Conservation (phyloP, 2,797 vertebrate species). For the Coregonus suidteri region DNA sequence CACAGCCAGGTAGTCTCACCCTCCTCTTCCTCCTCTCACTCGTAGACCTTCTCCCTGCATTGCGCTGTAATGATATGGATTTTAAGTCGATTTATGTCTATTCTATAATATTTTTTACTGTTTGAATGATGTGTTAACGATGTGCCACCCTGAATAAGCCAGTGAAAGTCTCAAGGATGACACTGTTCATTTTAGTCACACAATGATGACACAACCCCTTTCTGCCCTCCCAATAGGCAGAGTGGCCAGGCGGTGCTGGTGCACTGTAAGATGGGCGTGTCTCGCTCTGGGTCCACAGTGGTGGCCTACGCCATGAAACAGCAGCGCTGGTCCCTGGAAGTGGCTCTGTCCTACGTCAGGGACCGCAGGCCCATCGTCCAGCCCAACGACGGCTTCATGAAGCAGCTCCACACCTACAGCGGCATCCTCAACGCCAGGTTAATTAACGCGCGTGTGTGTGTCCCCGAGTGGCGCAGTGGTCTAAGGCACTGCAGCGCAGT, state of each 20-base stretch:
- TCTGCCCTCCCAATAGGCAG: constrained; percentile 63
- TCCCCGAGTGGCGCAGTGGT: no score
- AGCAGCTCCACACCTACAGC: constrained; percentile 91
- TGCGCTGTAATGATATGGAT: neutral
- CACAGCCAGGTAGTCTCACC: constrained; percentile 74
- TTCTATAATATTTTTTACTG: no score
- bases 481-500: no score
- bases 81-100: no score
- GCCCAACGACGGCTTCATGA: constrained; percentile 91
- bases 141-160: no score
- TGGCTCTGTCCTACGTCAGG: constrained; percentile 78
- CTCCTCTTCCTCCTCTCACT: neutral
- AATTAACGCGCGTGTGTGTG: neutral
- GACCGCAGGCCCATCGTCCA: constrained; percentile 83
- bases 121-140: no score
- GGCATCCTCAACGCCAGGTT: constrained; percentile 93
- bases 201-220: neutral
- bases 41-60: neutral
- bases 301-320: constrained; percentile 95
- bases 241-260: constrained; percentile 84
- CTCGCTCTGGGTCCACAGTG: constrained; percentile 92
- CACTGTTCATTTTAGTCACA: neutral
- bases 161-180: neutral
- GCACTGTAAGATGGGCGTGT: constrained; percentile 97
- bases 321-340: constrained; percentile 84